These are phyloP conservation scores for Hyles vespertilio DNA, from an alignment of 1,140 invertebrate genomes.

Conservation along the genomic window DNA sequence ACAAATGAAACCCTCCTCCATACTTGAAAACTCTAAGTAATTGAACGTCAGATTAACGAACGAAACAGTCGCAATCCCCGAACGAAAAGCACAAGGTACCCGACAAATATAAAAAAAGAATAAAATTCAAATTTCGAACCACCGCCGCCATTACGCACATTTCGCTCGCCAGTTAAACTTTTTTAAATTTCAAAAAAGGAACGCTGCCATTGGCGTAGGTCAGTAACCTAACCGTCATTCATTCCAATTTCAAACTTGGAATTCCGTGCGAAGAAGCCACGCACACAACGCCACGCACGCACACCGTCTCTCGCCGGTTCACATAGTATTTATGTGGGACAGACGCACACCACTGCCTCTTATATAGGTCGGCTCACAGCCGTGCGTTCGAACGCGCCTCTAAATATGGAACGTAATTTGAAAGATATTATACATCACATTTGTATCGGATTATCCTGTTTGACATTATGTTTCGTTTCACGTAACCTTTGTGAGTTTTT, in stretches of 20 bases:
- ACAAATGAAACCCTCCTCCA: too few species aligned
- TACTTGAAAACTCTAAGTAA: too few species aligned
- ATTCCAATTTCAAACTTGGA: conserved; percentile 72
- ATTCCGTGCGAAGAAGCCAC: conserved; percentile 63
- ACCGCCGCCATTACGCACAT: too few species aligned
- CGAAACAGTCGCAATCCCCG: too few species aligned
- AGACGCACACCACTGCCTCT: conserved; percentile 34
- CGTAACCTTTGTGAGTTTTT: too few species aligned
- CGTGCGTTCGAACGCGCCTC: conserved; percentile 29
- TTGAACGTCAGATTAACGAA: too few species aligned
- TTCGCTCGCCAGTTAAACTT: too few species aligned
- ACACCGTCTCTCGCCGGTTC: conserved; percentile 25
- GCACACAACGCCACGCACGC: conserved; percentile 33
- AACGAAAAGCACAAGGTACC: too few species aligned
- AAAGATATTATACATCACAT: conserved; percentile 1
- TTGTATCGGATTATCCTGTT: conserved; percentile 8
- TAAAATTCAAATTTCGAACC: too few species aligned
- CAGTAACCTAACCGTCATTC: conserved; percentile 68
- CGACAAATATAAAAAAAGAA: too few species aligned
- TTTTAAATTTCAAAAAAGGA: conserved; percentile 16
- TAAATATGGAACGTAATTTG: conserved; percentile 23
- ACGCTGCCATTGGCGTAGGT: conserved; percentile 55
- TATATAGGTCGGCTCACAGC: conserved; percentile 62
- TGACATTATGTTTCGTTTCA: not conserved
- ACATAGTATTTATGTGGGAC: conserved; percentile 55